Percentiles rank a stretch among this genome's conserved stretches.
Conservation (phyloP, 1,140 invertebrate species). For the Adoxophyes honmai region DNA sequence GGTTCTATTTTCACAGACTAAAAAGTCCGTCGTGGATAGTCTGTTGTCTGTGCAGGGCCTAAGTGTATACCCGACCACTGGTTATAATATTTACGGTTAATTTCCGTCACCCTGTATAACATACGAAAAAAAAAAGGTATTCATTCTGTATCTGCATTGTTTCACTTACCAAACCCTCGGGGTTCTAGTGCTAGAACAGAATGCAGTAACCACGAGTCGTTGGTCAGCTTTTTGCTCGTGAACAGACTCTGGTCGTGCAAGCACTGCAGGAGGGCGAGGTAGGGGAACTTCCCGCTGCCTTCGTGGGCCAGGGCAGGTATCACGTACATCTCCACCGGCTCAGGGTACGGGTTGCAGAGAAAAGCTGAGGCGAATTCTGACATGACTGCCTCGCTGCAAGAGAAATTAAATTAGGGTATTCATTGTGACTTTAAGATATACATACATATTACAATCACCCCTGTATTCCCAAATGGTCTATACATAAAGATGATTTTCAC, state of each 20-base stretch:
- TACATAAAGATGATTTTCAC: too few relatives aligned
- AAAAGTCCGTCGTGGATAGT: too few relatives aligned
- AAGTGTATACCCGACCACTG: too few relatives aligned
- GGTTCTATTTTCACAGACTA: too few relatives aligned
- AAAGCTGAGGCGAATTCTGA: slow-evolving; percentile 75
- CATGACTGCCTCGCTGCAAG: slow-evolving; percentile 66
- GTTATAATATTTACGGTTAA: too few relatives aligned
- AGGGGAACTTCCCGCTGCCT: slow-evolving; percentile 70
- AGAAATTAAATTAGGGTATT: neutral
- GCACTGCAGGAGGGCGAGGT: slow-evolving; percentile 63
- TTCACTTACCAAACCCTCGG: slow-evolving; percentile 79
- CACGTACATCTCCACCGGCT: slow-evolving; percentile 78
- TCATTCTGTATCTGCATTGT: too few relatives aligned
- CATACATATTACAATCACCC: too few relatives aligned
- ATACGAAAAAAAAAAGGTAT: too few relatives aligned
- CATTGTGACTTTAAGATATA: too few relatives aligned
- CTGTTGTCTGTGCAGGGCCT: too few relatives aligned
- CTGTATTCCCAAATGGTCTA: too few relatives aligned
- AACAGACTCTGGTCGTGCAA: slow-evolving; percentile 45
- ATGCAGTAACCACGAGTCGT: slow-evolving; percentile 72
- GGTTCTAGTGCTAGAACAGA: slow-evolving; percentile 83
- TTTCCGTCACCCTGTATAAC: too few relatives aligned
- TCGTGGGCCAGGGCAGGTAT: slow-evolving; percentile 76
- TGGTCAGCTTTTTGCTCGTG: slow-evolving; percentile 40
- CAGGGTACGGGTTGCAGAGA: slow-evolving; percentile 74